Conservation (phyloP, 1,140 invertebrate species). For the Camponotus vicinus region DNA sequence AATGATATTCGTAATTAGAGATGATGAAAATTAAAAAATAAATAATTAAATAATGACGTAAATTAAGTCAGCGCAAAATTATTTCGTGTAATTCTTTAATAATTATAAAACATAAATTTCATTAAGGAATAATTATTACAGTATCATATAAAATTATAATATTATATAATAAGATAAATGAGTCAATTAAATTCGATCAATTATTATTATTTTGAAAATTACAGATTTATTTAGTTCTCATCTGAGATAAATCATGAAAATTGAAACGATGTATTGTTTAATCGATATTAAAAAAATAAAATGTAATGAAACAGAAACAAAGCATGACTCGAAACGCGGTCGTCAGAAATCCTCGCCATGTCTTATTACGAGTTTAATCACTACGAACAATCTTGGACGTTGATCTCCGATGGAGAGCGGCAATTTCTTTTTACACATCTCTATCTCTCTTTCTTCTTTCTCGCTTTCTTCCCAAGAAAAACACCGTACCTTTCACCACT, state of each 20-base stretch:
- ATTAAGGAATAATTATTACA: not conserved
- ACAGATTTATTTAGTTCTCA: not conserved
- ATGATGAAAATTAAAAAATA: not conserved
- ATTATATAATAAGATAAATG: too few species aligned
- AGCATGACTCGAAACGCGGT: constrained; percentile 42
- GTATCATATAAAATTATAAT: too few species aligned
- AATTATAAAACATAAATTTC: constrained; percentile 14
- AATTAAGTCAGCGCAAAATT: not conserved
- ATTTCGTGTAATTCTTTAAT: not conserved
- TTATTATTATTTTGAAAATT: constrained; percentile 1
- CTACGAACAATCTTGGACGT: constrained; percentile 76
- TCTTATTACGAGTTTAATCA: constrained; percentile 74
- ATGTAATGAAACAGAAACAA: not conserved
- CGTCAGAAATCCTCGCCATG: constrained; percentile 31
- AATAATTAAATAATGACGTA: constrained; percentile 4
- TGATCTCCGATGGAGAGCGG: constrained; percentile 80
- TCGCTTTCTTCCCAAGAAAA: constrained; percentile 52
- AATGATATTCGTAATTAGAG: not conserved
- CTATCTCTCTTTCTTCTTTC: not conserved
- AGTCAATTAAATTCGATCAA: not conserved
- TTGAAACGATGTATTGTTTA: not conserved
- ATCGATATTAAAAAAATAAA: not conserved
- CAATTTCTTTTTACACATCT: constrained; percentile 69
- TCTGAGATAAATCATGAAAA: constrained; percentile 12
- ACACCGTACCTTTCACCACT: constrained; percentile 28